phyloP scores from a whole-genome alignment of 2,888 invertebrate genomes.

The Conomelus anceps region DNA sequence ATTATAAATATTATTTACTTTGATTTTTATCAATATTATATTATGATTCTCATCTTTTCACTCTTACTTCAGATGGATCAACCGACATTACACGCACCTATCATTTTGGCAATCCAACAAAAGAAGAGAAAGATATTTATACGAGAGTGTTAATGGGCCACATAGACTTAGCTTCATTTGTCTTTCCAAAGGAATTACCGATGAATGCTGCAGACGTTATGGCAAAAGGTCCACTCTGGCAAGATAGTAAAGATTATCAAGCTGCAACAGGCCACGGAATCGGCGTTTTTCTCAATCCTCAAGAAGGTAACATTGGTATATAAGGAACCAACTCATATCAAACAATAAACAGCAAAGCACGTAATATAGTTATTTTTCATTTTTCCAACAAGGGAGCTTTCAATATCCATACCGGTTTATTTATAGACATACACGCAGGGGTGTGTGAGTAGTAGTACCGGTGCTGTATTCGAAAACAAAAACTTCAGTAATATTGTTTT shows the following conservation, averaged over 20 bases:
- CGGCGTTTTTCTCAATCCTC: conserved; percentile 73
- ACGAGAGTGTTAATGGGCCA: conserved; percentile 69
- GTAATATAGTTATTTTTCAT: background rate
- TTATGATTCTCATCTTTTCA: conserved; percentile 21
- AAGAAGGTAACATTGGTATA: conserved; percentile 63
- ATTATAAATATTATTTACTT: no score
- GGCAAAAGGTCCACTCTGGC: conserved; percentile 74
- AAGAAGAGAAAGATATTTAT: conserved; percentile 68
- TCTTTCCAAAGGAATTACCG: conserved; percentile 64
- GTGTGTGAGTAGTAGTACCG: no score
- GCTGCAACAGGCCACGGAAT: conserved; percentile 91
- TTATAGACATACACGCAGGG: no score
- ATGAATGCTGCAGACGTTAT: conserved; percentile 72
- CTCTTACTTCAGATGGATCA: conserved; percentile 89
- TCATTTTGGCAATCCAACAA: conserved; percentile 74
- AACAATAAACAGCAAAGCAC: conserved; percentile 15
- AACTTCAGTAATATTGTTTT: no score
- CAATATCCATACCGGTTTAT: no score
- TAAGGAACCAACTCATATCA: conserved; percentile 5
- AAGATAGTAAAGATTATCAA: conserved; percentile 74
- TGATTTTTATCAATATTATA: background rate
- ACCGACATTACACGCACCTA: conserved; percentile 86
- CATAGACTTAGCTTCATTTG: conserved; percentile 63
- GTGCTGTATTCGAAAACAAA: no score
- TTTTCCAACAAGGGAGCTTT: background rate